These are phyloP conservation scores for Coelogynopora nodosa DNA, from an alignment of 2,888 invertebrate species.

Conservation along the genomic window DNA sequence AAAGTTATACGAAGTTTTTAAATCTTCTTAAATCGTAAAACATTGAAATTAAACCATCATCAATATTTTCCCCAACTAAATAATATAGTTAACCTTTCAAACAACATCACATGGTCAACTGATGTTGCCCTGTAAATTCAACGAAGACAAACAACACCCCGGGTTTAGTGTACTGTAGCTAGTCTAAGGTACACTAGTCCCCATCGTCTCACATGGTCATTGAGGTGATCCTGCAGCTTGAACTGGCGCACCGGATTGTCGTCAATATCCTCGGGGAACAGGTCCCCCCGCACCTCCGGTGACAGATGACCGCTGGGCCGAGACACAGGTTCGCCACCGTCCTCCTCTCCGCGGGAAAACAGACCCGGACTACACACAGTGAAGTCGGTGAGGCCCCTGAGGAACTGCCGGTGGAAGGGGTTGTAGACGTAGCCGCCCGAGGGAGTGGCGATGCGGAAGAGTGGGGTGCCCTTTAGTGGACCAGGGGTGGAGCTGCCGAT, in stretches of 20 bases:
- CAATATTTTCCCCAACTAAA: too few species aligned
- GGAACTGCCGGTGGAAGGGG: neutral
- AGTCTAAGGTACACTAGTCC: too few species aligned
- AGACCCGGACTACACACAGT: constrained; percentile 5
- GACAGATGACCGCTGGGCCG: neutral
- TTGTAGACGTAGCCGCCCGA: neutral
- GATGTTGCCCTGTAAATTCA: too few species aligned
- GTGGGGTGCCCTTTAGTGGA: neutral
- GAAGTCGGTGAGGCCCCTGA: neutral
- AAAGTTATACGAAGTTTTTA: too few species aligned
- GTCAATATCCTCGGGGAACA: constrained; percentile 22
- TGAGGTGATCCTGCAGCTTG: constrained; percentile 7
- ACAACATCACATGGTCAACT: too few species aligned
- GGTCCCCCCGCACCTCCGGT: neutral
- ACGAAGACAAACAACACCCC: too few species aligned
- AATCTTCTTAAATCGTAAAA: too few species aligned
- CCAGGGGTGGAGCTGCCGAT: neutral
- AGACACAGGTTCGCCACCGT: neutral
- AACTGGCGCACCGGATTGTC: constrained; percentile 4
- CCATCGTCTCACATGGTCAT: constrained; percentile 13
- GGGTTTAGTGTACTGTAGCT: too few species aligned
- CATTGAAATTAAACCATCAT: too few species aligned
- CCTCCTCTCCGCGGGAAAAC: neutral
- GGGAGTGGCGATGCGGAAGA: neutral
- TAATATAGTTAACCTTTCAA: too few species aligned